Percentiles rank a stretch among this genome's conserved stretches.
Conservation (phyloP, 2,113 vertebrate genomes). For the Myrmophylax atrothorax region DNA sequence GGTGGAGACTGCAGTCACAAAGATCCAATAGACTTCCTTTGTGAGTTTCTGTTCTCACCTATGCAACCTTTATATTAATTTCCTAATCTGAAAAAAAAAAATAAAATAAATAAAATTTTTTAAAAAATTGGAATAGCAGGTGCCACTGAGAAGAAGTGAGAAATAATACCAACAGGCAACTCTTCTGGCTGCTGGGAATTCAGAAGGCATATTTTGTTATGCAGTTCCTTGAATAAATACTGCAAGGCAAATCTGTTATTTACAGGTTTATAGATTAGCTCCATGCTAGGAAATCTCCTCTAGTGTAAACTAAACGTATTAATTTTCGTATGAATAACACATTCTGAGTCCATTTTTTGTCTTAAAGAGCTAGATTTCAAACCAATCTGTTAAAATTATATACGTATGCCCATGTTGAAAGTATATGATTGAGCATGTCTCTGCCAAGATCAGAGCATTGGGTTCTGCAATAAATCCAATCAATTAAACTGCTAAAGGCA, state of each 20-base stretch:
- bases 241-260: not conserved
- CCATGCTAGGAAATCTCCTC: not conserved
- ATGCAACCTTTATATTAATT: not conserved
- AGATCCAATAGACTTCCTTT: not conserved
- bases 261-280: not conserved
- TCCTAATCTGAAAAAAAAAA: not conserved
- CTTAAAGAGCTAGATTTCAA: not conserved
- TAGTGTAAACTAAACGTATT: not conserved
- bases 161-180: not conserved
- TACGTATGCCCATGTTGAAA: not conserved
- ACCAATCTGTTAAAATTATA: not conserved
- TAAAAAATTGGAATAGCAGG: not conserved
- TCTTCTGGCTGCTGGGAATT: not conserved
- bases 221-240: not conserved
- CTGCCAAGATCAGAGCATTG: not conserved
- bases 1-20: not conserved
- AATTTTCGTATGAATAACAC: not conserved
- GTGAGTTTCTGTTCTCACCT: not conserved
- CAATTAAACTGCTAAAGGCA: not conserved
- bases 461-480: not conserved
- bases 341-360: not conserved
- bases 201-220: not conserved
- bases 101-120: too few relatives aligned
- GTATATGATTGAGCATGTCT: not conserved
- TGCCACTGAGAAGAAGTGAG: not conserved